Conservation (phyloP, 2,797 vertebrate species). For the Myotis daubentonii region DNA sequence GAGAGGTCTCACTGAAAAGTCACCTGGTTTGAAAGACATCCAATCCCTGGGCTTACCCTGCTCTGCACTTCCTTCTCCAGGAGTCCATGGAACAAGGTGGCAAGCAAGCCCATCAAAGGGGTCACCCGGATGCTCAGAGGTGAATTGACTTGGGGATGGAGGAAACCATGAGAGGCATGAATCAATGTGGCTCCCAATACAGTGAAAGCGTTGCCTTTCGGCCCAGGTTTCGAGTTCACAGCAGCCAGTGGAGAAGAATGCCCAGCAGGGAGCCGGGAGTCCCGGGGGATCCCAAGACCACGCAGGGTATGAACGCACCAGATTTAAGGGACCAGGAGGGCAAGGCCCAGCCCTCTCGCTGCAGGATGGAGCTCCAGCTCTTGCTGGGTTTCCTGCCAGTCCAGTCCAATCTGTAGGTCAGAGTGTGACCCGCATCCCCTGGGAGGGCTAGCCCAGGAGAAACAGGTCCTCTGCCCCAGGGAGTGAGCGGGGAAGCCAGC, state of each 20-base stretch:
- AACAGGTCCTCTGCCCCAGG: not conserved
- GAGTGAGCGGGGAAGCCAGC: rapidly evolving
- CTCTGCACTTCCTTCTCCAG: not conserved
- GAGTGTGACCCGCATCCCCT: not conserved
- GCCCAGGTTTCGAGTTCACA: not conserved
- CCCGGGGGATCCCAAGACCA: not conserved
- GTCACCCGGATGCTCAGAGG: not conserved
- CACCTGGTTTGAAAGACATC: not conserved
- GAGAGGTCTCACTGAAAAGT: not conserved
- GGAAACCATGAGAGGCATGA: rapidly evolving
- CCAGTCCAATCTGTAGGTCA: not conserved
- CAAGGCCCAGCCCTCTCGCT: no score
- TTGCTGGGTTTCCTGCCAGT: not conserved
- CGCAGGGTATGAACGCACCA: rapidly evolving
- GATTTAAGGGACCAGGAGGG: not conserved
- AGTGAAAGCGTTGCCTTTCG: not conserved
- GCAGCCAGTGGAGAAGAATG: not conserved
- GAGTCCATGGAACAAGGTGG: not conserved
- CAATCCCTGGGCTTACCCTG: rapidly evolving
- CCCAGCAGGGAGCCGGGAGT: not conserved
- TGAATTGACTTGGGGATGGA: not conserved
- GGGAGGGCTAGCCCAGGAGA: not conserved
- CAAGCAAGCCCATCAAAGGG: not conserved
- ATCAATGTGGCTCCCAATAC: not conserved
- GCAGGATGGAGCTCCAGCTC: not conserved